Evolutionary conservation across 1,140 invertebrate species (phyloP), one percentile per base, ranked within the genome.

Genomic region (Lithobius niger): DNA sequence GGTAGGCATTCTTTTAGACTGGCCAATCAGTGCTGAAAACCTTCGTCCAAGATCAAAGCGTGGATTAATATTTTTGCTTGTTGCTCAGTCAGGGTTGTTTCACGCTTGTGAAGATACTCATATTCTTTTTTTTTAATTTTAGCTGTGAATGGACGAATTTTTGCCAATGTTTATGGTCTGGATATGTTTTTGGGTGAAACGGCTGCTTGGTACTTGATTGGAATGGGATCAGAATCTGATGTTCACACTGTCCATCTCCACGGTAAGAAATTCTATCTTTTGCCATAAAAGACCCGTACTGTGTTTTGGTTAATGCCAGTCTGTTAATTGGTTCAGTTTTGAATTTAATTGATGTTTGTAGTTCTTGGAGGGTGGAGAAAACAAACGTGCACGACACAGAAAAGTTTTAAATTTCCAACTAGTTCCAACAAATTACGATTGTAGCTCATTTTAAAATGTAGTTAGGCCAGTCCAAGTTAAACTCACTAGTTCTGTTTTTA

Each of bases 161-260:
- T 28, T 42, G 60, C 57, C 21, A 65, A 64, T 49, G 52, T 59
- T 4, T 31, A 52, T 6, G 61, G 61, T 4, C 47, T 64, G 54
- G 57, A 62, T 16, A 62, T 66, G 55, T 28, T 53, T 19, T 40
- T 59, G n/a, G 57, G 61, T 16, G 62, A 66, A 36, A 36, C 59
- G n/a, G 62, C 62, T 15, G 62, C 62, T 19, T 68, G 63, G 63
- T 66, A 67, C 25, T 48, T 68, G 1, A 51, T 68, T 18, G 63
- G 64, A 6, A 56, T 66, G 22, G 66, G 66, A 13, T 61, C 61
- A 0, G 63, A 63, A 48, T 42, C 56, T 24, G 66, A 68, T 51
- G 61, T 62, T 52, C 66, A 68, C 52, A 67, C 66, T 0, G 64
- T 64, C 2, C 66, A 68, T 52, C 65, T 66, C 54, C 66, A 68